Conservation (phyloP, 2,113 vertebrate genomes). For the Sylvietta virens region DNA sequence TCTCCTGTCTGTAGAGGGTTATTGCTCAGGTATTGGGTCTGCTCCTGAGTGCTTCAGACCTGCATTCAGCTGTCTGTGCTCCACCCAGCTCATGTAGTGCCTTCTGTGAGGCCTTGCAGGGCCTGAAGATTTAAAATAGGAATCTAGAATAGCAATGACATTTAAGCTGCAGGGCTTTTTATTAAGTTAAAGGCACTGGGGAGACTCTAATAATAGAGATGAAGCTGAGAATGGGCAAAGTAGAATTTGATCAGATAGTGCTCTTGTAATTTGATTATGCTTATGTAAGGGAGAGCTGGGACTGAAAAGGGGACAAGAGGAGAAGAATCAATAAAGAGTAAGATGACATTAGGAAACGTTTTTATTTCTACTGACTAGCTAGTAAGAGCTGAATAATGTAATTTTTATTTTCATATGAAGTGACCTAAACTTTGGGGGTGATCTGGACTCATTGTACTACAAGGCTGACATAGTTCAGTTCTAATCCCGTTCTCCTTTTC, state of each 20-base stretch:
- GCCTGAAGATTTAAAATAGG: slow-evolving; percentile 9
- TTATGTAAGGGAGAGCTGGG: slow-evolving; percentile 37
- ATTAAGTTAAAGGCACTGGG: slow-evolving; percentile 45
- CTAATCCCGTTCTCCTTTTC: neutral
- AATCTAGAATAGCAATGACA: slow-evolving; percentile 32
- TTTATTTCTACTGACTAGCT: slow-evolving; percentile 1
- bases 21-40: neutral
- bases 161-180: slow-evolving; percentile 45
- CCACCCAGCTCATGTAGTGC: neutral
- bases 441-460: neutral
- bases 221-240: neutral
- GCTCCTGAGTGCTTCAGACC: neutral
- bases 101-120: neutral
- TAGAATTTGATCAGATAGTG: slow-evolving; percentile 48
- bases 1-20: neutral
- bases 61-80: neutral
- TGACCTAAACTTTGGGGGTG: neutral
- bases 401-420: neutral
- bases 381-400: neutral
- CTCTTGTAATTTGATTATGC: slow-evolving; percentile 43
- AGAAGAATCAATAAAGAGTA: slow-evolving; percentile 11
- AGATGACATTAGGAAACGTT: neutral
- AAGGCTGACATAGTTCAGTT: neutral
- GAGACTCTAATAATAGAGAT: slow-evolving; percentile 29
- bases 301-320: neutral